These are phyloP conservation scores for Ceuthmochares aereus DNA, from an alignment of 2,113 vertebrate genomes.

Conservation along the genomic window DNA sequence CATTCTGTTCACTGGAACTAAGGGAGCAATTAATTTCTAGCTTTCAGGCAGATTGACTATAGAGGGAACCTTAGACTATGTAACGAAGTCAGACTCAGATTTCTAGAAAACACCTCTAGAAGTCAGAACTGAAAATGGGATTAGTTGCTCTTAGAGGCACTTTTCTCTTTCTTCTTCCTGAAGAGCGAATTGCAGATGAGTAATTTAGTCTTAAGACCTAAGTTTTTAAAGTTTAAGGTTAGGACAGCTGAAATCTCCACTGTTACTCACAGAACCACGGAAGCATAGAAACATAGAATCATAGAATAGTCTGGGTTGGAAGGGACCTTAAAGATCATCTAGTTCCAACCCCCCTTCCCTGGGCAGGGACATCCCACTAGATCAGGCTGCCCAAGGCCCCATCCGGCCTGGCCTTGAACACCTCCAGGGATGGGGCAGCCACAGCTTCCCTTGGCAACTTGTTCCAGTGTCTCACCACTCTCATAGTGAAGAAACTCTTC, in stretches of 20 bases:
- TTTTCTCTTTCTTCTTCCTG: neutral
- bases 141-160: neutral
- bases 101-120: neutral
- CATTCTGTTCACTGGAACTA: neutral
- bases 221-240: neutral
- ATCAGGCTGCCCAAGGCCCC: too few relatives aligned
- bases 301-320: too few relatives aligned
- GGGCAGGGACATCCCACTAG: too few relatives aligned
- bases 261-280: neutral
- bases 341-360: too few relatives aligned
- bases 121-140: neutral
- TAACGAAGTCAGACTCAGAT: neutral
- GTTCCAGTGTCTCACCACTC: too few relatives aligned
- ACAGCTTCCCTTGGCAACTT: too few relatives aligned
- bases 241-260: neutral
- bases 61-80: conserved; percentile 14
- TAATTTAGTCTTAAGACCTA: neutral
- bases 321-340: too few relatives aligned
- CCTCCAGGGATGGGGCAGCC: too few relatives aligned
- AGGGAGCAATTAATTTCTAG: neutral
- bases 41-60: neutral
- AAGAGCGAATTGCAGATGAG: neutral
- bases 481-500: too few relatives aligned
- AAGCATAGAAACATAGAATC: too few relatives aligned
- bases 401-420: too few relatives aligned